Conservation (phyloP, 2,113 vertebrate species). For the Brachyistius frenatus region DNA sequence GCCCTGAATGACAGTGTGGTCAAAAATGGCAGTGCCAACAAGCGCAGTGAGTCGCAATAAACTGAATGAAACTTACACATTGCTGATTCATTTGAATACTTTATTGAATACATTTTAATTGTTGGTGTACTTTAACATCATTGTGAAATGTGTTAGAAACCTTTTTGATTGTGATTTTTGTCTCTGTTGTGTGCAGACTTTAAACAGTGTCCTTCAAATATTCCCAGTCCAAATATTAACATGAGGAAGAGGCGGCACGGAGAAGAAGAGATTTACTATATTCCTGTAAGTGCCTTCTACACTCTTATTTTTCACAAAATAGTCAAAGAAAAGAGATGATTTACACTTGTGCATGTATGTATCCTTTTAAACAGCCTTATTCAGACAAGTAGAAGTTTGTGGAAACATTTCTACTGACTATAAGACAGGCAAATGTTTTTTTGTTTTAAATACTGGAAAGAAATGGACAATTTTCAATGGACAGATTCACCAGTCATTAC, state of each 20-base stretch:
- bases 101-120: too few relatives aligned
- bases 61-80: not conserved
- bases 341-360: too few relatives aligned
- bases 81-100: not conserved
- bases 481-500: not conserved
- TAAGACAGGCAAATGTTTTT: too few relatives aligned
- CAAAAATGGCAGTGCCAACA: conserved; percentile 90
- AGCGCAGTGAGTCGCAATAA: conserved; percentile 86
- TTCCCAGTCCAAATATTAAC: conserved; percentile 86
- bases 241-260: conserved; percentile 94
- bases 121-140: not conserved
- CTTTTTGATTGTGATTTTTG: conserved; percentile 3
- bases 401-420: too few relatives aligned
- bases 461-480: not conserved
- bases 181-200: conserved; percentile 84
- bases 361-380: too few relatives aligned
- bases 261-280: conserved; percentile 95
- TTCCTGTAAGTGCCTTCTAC: conserved; percentile 87
- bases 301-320: not conserved
- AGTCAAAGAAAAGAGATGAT: too few relatives aligned
- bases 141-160: not conserved
- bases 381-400: too few relatives aligned
- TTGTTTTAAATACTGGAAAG: not conserved
- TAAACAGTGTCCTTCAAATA: conserved; percentile 92
- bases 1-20: conserved; percentile 90